Conservation (phyloP, 2,797 vertebrate species). For the Pseudotriccus pelzelni region DNA sequence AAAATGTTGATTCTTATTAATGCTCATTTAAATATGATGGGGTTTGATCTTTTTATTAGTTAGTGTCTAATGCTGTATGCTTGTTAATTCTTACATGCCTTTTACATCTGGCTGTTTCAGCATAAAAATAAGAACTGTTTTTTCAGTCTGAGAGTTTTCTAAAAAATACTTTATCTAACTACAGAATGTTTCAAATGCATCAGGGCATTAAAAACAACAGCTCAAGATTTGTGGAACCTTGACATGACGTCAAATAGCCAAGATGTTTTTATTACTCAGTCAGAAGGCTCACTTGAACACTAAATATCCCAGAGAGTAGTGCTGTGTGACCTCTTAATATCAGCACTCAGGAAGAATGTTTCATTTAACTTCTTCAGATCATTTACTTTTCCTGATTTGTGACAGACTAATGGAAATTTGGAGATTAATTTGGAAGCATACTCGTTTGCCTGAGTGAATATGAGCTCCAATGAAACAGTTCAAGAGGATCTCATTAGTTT, state of each 20-base stretch:
- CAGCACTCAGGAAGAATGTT: not conserved
- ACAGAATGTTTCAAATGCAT: not conserved
- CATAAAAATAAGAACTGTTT: not conserved
- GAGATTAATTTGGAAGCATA: conserved; percentile 22
- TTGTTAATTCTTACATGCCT: not conserved
- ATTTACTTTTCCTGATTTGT: conserved; percentile 48
- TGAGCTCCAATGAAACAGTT: conserved; percentile 16
- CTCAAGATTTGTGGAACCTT: not conserved
- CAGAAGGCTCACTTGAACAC: conserved; percentile 17
- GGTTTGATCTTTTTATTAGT: not conserved
- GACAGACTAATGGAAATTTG: conserved; percentile 30
- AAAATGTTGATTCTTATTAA: not conserved
- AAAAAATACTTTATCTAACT: not conserved
- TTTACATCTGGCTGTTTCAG: not conserved
- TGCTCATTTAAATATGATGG: not conserved
- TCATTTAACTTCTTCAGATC: conserved; percentile 49
- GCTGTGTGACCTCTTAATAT: conserved; percentile 30
- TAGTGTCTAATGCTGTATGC: not conserved
- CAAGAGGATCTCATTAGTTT: not conserved
- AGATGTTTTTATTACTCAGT: not conserved
- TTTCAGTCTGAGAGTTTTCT: not conserved
- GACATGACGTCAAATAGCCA: conserved; percentile 40
- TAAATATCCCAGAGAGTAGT: conserved; percentile 36
- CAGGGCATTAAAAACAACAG: not conserved
- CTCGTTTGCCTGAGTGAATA: conserved; percentile 29